phyloP scores from a whole-genome alignment of 1,140 invertebrate genomes.

The Macrotrachela quadricornifera region DNA sequence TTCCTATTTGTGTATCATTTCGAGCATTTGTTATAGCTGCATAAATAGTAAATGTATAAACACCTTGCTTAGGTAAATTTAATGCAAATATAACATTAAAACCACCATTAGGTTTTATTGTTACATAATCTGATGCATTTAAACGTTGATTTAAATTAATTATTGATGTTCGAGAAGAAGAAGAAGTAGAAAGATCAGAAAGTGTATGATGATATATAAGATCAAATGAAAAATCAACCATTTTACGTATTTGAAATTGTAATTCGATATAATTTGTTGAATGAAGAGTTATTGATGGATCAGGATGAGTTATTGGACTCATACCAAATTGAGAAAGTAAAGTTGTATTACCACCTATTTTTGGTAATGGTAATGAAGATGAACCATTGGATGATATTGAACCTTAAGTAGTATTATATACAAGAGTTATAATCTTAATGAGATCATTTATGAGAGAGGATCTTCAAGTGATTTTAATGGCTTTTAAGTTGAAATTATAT shows the following conservation, averaged over 20 bases:
- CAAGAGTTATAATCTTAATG: no score
- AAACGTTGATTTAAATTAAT: not conserved
- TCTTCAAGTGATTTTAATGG: no score
- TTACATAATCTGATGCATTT: conserved; percentile 1
- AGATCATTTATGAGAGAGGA: no score
- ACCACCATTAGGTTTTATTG: conserved; percentile 2
- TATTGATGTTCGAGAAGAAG: not conserved
- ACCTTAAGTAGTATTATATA: no score
- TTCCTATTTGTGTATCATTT: not conserved
- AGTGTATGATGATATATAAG: not conserved
- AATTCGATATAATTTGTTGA: not conserved
- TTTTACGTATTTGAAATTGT: conserved; percentile 8
- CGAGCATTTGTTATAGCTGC: not conserved
- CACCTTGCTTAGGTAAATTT: not conserved
- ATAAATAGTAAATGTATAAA: conserved; percentile 8
- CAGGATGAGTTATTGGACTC: not conserved
- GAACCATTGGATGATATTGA: no score
- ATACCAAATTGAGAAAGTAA: conserved; percentile 1
- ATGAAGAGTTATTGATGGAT: not conserved
- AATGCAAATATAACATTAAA: conserved; percentile 3
- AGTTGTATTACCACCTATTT: not conserved
- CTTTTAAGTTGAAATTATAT: no score
- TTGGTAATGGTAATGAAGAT: not conserved
- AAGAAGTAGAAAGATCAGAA: not conserved
- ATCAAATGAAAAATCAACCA: conserved; percentile 8